Base-by-base conservation (phyloP, 2,888 invertebrate genomes). In the Acronicta alni region DNA sequence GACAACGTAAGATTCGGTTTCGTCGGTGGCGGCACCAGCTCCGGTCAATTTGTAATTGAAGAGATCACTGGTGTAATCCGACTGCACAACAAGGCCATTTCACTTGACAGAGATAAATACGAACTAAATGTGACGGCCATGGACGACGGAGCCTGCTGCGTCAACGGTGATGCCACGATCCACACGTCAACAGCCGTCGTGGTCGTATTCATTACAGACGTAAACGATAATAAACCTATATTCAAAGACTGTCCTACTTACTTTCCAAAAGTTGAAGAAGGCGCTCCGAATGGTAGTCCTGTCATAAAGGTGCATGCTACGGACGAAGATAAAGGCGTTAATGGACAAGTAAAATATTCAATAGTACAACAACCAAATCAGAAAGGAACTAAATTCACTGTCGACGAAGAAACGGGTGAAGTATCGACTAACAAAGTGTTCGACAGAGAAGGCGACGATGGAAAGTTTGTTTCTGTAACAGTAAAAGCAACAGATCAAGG, bases 401-500 rank as follows among this genome's bases (percentile, higher is more conserved):
- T 99, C 0, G 98, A 99, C 80, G 98, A 98, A 88, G 98, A 98
- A 90, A 98, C 98, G 37, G 99, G 99, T 3, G 98, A 98, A 90
- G 98, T 99, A 53, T 97, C 97, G 0, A 98, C 98, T 7, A 99
- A 99, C 82, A 99, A 98, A 95, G 98, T 98, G 18, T 99, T 99
- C 87, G 99, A 99, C 93, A 96, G 99, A 65, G 99, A 99, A 93
- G 98, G 98, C 0, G 99, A 99, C 80, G 98, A 98, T 87, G 98
- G 98, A 9, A 98, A 98, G 92, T 98, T 98, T 89, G 99, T 99
- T 7, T 98, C 98, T 0, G 98, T 99, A 6, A 99, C 99, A 0
- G 98, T 99, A 0, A 99, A 99, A 92, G 99, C 99, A 6, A 99
- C 99, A 0, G 99, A 99, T 95, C 98, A 99, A 87, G 99, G 99